These are phyloP conservation scores for Megalops atlanticus DNA, from an alignment of 2,113 vertebrate species.

Conservation along the genomic window DNA sequence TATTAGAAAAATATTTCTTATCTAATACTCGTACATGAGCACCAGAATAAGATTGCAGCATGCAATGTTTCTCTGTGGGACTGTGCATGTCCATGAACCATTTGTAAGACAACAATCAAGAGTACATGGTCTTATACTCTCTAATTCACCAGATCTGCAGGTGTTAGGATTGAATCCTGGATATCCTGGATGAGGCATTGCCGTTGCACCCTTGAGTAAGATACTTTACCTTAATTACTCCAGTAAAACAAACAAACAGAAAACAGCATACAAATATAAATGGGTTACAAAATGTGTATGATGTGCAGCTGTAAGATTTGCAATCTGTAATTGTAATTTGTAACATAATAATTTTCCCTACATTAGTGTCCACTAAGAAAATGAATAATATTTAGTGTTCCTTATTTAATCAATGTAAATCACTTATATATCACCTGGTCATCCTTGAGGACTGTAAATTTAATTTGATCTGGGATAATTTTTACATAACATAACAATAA, in stretches of 20 bases:
- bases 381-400: neutral
- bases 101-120: neutral
- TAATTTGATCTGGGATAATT: neutral
- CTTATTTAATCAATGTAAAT: neutral
- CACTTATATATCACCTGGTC: neutral
- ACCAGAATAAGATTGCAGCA: slow-evolving; percentile 33
- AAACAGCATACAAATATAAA: neutral
- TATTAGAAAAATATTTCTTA: slow-evolving; percentile 50
- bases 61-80: slow-evolving; percentile 34
- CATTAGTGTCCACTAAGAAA: neutral
- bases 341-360: too few relatives aligned
- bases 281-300: neutral
- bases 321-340: too few relatives aligned
- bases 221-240: neutral
- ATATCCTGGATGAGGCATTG: neutral
- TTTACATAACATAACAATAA: neutral
- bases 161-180: neutral
- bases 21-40: slow-evolving; percentile 35
- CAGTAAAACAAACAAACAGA: slow-evolving; percentile 7
- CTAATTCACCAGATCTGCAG: neutral
- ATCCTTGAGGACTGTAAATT: neutral
- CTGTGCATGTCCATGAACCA: neutral
- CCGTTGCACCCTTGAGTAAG: neutral
- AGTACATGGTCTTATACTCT: neutral
- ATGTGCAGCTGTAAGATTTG: neutral